Percentiles rank a stretch among this genome's conserved stretches.
Evolutionary conservation across 2,113 vertebrate species (phyloP).

Genomic region (Glaucomys volans): DNA sequence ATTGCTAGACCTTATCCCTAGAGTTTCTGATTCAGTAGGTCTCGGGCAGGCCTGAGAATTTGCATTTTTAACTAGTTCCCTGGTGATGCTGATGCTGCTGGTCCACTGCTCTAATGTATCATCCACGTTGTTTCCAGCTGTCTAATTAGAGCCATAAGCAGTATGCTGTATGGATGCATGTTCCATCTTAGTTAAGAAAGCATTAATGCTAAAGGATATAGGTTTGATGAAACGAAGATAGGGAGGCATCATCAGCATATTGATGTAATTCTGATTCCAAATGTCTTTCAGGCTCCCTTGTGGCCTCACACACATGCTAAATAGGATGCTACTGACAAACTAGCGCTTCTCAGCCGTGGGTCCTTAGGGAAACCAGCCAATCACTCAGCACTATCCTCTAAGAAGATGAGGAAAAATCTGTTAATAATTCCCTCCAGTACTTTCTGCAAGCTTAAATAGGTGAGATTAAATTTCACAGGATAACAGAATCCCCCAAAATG

Average conservation of each 20-base stretch:
- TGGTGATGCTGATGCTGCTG: not conserved
- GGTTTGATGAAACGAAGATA: constrained; percentile 64
- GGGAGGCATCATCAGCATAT: constrained; percentile 54
- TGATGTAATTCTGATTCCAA: constrained; percentile 63
- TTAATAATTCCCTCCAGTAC: constrained; percentile 79
- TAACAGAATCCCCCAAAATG: constrained; percentile 80
- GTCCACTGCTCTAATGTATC: not conserved
- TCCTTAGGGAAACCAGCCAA: constrained; percentile 76
- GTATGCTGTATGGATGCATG: not conserved
- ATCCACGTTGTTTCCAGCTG: not conserved
- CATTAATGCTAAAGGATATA: constrained; percentile 57
- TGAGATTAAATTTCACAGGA: constrained; percentile 82
- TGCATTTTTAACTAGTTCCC: constrained; percentile 62
- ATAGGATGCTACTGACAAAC: constrained; percentile 71
- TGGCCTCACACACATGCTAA: constrained; percentile 69
- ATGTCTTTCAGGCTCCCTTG: constrained; percentile 56
- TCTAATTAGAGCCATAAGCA: constrained; percentile 60
- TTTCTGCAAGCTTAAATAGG: constrained; percentile 77
- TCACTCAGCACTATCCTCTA: constrained; percentile 60
- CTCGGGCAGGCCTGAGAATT: constrained; percentile 45
- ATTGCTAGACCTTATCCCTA: not conserved
- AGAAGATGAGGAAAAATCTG: constrained; percentile 77
- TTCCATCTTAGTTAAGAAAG: constrained; percentile 70
- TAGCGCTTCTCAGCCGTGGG: constrained; percentile 18
- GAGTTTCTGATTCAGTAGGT: constrained; percentile 41